phyloP scores from a whole-genome alignment of 2,888 invertebrate species.

The Parelbella ahira region DNA sequence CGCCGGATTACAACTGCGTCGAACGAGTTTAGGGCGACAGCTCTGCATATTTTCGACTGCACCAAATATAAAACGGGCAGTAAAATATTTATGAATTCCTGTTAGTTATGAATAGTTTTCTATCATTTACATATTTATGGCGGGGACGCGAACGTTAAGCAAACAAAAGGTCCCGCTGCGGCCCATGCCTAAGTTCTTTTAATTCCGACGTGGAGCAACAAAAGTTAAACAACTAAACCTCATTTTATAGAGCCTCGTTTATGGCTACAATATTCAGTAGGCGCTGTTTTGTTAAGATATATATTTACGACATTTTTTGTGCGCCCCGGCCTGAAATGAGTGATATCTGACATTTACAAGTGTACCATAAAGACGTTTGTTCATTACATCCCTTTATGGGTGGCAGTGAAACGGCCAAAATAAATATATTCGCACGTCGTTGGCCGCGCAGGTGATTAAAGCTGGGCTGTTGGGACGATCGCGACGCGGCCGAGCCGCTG shows the following conservation, averaged over 20 bases:
- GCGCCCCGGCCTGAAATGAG: constrained; percentile 56
- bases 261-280: constrained; percentile 76
- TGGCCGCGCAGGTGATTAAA: constrained; percentile 51
- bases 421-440: constrained; percentile 64
- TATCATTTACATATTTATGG: constrained; percentile 71
- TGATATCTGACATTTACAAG: constrained; percentile 75
- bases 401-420: constrained; percentile 53
- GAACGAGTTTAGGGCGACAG: constrained; percentile 22
- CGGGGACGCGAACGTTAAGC: constrained; percentile 39
- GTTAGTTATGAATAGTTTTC: constrained; percentile 71
- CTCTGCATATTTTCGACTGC: constrained; percentile 28
- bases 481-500: too few species aligned
- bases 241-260: constrained; percentile 71
- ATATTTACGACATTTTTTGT: constrained; percentile 75
- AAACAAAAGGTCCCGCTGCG: constrained; percentile 57
- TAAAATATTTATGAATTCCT: constrained; percentile 61
- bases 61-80: constrained; percentile 25
- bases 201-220: constrained; percentile 65
- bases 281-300: constrained; percentile 72
- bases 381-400: constrained; percentile 66
- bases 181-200: constrained; percentile 61
- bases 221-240: constrained; percentile 72
- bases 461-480: constrained; percentile 37
- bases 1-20: not conserved
- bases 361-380: constrained; percentile 73